These are phyloP conservation scores for Sarcophaga bullata DNA, from an alignment of 1,140 invertebrate species.

Conservation along the genomic window DNA sequence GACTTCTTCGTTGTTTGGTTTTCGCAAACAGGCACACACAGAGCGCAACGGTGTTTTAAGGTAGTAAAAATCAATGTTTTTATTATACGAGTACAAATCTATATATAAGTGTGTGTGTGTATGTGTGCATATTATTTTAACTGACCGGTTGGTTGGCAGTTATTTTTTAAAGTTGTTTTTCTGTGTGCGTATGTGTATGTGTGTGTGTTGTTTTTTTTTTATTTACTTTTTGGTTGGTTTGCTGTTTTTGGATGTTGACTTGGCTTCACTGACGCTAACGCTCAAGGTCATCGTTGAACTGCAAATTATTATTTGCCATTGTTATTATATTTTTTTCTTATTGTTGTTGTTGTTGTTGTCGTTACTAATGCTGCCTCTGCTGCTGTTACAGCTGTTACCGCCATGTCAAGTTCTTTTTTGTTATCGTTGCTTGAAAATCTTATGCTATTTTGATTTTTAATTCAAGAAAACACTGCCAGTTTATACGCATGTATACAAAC, in stretches of 20 bases:
- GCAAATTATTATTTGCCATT: neutral
- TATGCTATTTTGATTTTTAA: neutral
- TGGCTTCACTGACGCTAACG: neutral
- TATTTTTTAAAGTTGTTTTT: too few species aligned
- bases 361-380: neutral
- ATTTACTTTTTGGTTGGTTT: neutral
- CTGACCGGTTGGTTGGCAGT: too few species aligned
- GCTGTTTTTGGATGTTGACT: conserved; percentile 20
- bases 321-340: neutral
- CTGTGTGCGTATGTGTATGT: too few species aligned
- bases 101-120: too few species aligned
- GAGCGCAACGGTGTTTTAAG: too few species aligned
- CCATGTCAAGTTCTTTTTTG: neutral
- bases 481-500: neutral
- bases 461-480: neutral
- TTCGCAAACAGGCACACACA: too few species aligned
- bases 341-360: neutral
- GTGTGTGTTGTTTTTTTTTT: neutral
- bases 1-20: too few species aligned
- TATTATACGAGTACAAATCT: too few species aligned
- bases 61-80: too few species aligned
- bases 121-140: too few species aligned
- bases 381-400: neutral
- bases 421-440: neutral
- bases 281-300: conserved; percentile 14